Evolutionary conservation across 2,113 vertebrate species (phyloP).

Genomic region (Struthio camelus): DNA sequence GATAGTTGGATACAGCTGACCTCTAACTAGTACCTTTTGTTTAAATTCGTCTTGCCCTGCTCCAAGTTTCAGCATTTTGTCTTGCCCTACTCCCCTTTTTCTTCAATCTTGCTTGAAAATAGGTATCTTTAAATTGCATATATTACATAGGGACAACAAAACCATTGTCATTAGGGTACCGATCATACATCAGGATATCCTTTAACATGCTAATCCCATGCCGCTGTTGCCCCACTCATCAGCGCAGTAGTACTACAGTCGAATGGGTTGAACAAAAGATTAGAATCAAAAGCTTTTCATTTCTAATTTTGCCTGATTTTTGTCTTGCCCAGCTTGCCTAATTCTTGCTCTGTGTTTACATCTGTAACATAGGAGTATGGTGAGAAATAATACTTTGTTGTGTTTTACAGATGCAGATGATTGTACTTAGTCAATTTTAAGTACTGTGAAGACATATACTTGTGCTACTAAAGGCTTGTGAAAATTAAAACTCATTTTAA

Average conservation of each 20-base stretch:
- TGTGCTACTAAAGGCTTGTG: not conserved
- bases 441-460: not conserved
- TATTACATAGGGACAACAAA: not conserved
- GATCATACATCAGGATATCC: not conserved
- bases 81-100: not conserved
- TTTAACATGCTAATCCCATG: not conserved
- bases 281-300: not conserved
- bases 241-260: not conserved
- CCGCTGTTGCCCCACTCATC: not conserved
- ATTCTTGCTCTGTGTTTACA: not conserved
- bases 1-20: not conserved
- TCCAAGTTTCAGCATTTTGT: not conserved
- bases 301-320: not conserved
- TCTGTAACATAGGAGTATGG: not conserved
- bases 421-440: not conserved
- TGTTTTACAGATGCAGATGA: not conserved
- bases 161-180: not conserved
- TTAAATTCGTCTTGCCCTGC: not conserved
- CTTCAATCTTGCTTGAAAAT: not conserved
- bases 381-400: not conserved
- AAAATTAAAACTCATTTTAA: not conserved
- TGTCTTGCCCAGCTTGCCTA: not conserved
- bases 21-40: not conserved
- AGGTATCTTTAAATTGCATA: not conserved
- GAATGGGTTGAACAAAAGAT: not conserved